These are phyloP conservation scores for Thecophora atra DNA, from an alignment of 2,888 invertebrate genomes.

Conservation along the genomic window DNA sequence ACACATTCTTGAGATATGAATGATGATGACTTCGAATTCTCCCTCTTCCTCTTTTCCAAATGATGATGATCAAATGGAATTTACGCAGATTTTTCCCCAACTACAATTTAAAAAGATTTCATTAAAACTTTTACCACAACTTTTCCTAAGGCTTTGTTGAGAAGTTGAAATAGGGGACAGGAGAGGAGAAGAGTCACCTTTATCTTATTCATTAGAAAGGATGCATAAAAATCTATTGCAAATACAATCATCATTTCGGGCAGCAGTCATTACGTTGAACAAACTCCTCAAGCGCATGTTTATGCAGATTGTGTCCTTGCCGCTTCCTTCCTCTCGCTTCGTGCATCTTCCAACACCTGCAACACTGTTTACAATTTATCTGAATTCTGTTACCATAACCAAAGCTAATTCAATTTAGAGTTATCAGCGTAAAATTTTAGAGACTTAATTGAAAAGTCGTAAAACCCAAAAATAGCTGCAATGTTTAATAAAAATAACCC, in stretches of 20 bases:
- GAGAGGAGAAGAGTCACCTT: too few relatives aligned
- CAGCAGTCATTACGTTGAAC: neutral
- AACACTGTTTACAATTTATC: too few relatives aligned
- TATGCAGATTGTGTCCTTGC: constrained; percentile 2
- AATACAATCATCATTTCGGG: neutral
- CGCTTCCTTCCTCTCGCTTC: neutral
- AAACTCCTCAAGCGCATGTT: neutral
- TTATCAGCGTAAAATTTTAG: constrained; percentile 33
- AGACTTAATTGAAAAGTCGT: constrained; percentile 29
- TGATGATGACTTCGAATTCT: too few relatives aligned
- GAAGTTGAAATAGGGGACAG: too few relatives aligned
- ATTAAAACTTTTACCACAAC: constrained; percentile 17
- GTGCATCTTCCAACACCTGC: too few relatives aligned
- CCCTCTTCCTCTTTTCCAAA: too few relatives aligned
- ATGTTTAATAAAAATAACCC: neutral
- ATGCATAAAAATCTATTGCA: too few relatives aligned
- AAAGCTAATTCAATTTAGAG: constrained; percentile 2
- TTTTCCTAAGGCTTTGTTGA: neutral
- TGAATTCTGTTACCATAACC: neutral
- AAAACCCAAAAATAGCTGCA: constrained; percentile 9
- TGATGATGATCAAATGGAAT: too few relatives aligned
- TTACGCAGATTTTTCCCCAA: too few relatives aligned
- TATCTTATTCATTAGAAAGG: too few relatives aligned
- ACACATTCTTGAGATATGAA: neutral
- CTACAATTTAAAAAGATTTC: constrained; percentile 10